Base-by-base conservation (phyloP, 2,797 vertebrate genomes). In the Esox lucius region DNA sequence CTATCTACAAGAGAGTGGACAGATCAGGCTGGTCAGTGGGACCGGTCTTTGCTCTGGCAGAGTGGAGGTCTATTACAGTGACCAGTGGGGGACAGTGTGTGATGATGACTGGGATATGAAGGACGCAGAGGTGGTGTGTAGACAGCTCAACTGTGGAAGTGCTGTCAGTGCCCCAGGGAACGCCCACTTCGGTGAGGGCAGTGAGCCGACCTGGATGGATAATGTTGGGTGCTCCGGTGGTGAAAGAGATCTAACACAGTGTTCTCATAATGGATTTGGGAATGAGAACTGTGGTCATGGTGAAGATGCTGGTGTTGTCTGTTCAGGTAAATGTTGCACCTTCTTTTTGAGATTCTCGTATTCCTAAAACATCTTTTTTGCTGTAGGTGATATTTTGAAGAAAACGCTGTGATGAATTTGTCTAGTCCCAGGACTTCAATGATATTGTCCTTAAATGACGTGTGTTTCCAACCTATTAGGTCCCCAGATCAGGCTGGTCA, bases 131-230 rank as follows among this genome's bases (percentile, higher is more conserved):
- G 33, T 77, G 26, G 74, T 85, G 61, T 77, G 81, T 39, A 75
- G 28, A 72, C 0, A 82, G 75, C 26, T 81, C 42, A 42, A 1
- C 65, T 85, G 83, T 76, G 79, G 77, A 28, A 48, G 16, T 53
- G 73, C 79, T 22, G 0, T 77, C 28, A 64, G 12, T 4, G 65
- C 68, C 11, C 49, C 16, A 78, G 1, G 2, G 0, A 31, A 7
- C 6, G 48, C 70, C 15, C 39, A 53, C 26, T 83, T 74, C 75
- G 72, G 72, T 53, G 5, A 0, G 13, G 68, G 48, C 42, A 53
- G 2, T 1, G 11, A 0, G 6, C 1, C 0, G 1, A 31, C n/a
- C 46, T 68, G 16, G 42, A 13, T 49, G 59, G 61, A 61, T 77
- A 16, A 72, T 17, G 70, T 75, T 46, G 1, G 0, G 0, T 84